A percentile compares a stretch with the other conserved stretches of the same genome.
phyloP scores from a whole-genome alignment of 2,113 vertebrate genomes.

The Bubo bubo region DNA sequence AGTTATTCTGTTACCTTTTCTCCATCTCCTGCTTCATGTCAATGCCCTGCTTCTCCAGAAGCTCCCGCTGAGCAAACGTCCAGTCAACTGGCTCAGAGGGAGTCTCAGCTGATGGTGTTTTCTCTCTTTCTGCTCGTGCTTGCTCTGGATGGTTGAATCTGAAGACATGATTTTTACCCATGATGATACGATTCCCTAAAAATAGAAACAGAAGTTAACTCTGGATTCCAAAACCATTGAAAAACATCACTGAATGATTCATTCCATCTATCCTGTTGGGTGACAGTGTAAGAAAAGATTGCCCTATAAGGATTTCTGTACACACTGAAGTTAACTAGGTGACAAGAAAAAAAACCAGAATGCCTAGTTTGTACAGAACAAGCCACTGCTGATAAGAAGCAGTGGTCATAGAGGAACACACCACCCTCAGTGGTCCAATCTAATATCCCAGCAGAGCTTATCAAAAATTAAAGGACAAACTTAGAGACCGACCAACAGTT shows the following conservation, averaged over 20 bases:
- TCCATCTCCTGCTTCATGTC: slow-evolving; percentile 99
- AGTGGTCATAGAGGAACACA: not conserved
- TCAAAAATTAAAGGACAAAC: not conserved
- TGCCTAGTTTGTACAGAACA: not conserved
- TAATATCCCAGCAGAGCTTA: not conserved
- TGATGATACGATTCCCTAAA: slow-evolving; percentile 97
- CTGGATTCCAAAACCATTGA: not conserved
- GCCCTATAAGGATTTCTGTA: not conserved
- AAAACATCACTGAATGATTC: not conserved
- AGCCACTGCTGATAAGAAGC: not conserved
- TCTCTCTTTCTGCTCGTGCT: slow-evolving; percentile 94
- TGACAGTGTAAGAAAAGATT: not conserved
- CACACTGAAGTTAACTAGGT: not conserved
- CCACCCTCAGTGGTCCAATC: not conserved
- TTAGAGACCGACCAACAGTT: not conserved
- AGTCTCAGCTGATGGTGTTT: slow-evolving; percentile 96
- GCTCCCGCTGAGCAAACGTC: slow-evolving; percentile 97
- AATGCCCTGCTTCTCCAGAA: slow-evolving; percentile 97
- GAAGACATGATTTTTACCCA: slow-evolving; percentile 99
- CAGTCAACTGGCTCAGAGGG: slow-evolving; percentile 98
- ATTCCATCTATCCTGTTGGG: not conserved
- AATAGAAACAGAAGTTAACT: not conserved
- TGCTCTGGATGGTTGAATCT: slow-evolving; percentile 98
- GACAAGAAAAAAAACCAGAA: not conserved
- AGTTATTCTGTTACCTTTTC: slow-evolving; percentile 83